Percentiles rank a stretch among this genome's conserved stretches.
phyloP scores from a whole-genome alignment of 2,888 invertebrate species.

The Cataglyphis altisquamis region DNA sequence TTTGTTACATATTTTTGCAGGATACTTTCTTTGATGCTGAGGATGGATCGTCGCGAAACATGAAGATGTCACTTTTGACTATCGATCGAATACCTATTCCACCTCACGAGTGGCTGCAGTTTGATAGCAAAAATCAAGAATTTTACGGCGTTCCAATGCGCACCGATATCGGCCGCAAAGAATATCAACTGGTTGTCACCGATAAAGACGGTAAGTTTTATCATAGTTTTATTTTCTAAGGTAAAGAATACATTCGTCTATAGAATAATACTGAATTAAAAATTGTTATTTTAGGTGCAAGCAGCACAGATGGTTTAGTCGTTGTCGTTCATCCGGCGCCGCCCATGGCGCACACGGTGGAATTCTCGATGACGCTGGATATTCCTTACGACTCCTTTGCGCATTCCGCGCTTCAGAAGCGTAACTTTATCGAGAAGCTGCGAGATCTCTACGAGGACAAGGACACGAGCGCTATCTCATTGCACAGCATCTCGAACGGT shows the following conservation, averaged over 20 bases:
- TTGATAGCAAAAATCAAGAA: slow-evolving; percentile 95
- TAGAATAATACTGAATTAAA: neutral
- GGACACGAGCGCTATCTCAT: slow-evolving; percentile 91
- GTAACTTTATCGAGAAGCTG: slow-evolving; percentile 93
- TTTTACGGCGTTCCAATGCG: slow-evolving; percentile 94
- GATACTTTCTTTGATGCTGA: slow-evolving; percentile 97
- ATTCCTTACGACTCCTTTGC: slow-evolving; percentile 90
- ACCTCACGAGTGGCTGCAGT: slow-evolving; percentile 94
- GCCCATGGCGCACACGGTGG: slow-evolving; percentile 90
- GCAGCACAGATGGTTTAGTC: slow-evolving; percentile 92
- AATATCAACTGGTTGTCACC: slow-evolving; percentile 91
- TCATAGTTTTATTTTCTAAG: neutral
- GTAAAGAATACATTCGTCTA: slow-evolving; percentile 12
- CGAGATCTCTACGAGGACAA: slow-evolving; percentile 92
- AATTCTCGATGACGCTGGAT: slow-evolving; percentile 93
- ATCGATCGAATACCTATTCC: slow-evolving; percentile 91
- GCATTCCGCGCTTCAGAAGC: slow-evolving; percentile 91
- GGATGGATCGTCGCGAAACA: slow-evolving; percentile 91
- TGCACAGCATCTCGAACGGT: slow-evolving; percentile 90
- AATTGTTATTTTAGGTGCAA: slow-evolving; percentile 80
- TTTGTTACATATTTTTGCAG: slow-evolving; percentile 84
- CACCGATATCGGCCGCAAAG: slow-evolving; percentile 91
- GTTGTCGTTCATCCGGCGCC: slow-evolving; percentile 91
- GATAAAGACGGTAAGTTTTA: slow-evolving; percentile 78
- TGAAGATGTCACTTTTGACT: slow-evolving; percentile 92